These are phyloP conservation scores for Drosophila putrida DNA, from an alignment of 2,888 invertebrate species.

Conservation along the genomic window DNA sequence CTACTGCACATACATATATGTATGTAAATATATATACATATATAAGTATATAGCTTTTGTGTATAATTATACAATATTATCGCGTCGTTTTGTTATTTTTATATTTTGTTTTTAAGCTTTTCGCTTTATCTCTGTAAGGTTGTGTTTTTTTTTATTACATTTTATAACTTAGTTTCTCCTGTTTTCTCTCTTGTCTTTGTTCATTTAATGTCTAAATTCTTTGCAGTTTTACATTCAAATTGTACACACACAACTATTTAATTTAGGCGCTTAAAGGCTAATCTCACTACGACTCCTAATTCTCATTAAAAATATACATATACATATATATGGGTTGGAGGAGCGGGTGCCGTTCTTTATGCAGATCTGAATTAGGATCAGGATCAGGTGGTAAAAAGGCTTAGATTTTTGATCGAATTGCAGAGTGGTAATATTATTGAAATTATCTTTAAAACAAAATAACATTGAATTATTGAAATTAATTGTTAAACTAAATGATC, in stretches of 20 bases:
- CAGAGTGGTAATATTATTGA: background rate
- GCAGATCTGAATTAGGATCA: conserved; percentile 10
- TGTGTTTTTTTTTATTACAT: conserved; percentile 24
- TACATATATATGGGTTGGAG: conserved; percentile 31
- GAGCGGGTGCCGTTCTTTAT: conserved; percentile 32
- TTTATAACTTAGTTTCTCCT: conserved; percentile 47
- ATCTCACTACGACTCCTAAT: conserved; percentile 71
- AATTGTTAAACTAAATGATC: conserved; percentile 21
- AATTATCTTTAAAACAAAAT: conserved; percentile 14
- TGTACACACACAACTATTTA: conserved; percentile 69
- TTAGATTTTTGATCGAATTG: conserved; percentile 10
- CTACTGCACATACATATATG: conserved; percentile 70
- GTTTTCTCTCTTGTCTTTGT: conserved; percentile 59
- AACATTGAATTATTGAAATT: conserved; percentile 4
- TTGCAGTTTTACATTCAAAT: conserved; percentile 68
- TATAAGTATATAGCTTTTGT: conserved; percentile 59
- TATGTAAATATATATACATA: conserved; percentile 62
- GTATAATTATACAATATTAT: conserved; percentile 79
- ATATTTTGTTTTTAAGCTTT: conserved; percentile 56
- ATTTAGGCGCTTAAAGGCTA: conserved; percentile 74
- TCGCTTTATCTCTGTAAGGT: conserved; percentile 49
- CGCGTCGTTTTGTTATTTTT: conserved; percentile 53
- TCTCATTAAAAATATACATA: conserved; percentile 51
- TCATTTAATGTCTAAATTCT: conserved; percentile 80
- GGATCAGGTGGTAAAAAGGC: background rate